Evolutionary conservation across 2,888 invertebrate species (phyloP), one percentile per base, ranked within the genome.

Genomic region (Philopedon plagiatum): DNA sequence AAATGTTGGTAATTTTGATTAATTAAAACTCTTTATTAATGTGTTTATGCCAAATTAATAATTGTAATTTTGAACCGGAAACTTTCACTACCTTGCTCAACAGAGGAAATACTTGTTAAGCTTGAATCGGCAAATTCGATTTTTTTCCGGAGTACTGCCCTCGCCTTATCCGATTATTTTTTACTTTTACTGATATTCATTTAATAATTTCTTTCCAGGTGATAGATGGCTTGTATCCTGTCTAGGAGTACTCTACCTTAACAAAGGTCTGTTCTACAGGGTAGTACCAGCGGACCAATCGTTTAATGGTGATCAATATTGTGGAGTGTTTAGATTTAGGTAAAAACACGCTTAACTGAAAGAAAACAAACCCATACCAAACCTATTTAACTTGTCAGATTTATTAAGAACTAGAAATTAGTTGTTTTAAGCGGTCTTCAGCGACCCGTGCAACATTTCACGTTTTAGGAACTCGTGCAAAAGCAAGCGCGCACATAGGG

Each of bases 221-320:
- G 96, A 97, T 86, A 91, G 93, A 79, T 97, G 96, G 96, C 88
- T 97, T 80, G 94, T 95, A 1, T 95, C 95, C 1, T 95, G 96
- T 79, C 87, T 97, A 46, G 95, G 95, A 1, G 92, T 95, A 13
- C 86, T 97, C 44, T 94, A 93, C 85, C 89, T 94, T 60, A 92
- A 93, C 84, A 94, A 95, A 81, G 96, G 95, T 29, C 88, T 97
- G 1, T 96, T 97, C 87, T 95, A 95, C 87, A 89, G 96, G 61
- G 96, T 96, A 37, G 95, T 97, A 56, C 96, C 96, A 0, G 95
- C 95, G 0, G 96, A 96, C 83, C 97, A 97, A 85, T 90, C 91
- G 19, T 92, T 96, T 82, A 90, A 89, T 63, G 89, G 88, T 34
- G 88, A 88, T 11, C 89, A 90, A 13, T 93, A 93, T 80, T 90